These are phyloP conservation scores for Phrynocephalus guinanensis DNA, from an alignment of 2,797 vertebrate genomes.

Conservation along the genomic window DNA sequence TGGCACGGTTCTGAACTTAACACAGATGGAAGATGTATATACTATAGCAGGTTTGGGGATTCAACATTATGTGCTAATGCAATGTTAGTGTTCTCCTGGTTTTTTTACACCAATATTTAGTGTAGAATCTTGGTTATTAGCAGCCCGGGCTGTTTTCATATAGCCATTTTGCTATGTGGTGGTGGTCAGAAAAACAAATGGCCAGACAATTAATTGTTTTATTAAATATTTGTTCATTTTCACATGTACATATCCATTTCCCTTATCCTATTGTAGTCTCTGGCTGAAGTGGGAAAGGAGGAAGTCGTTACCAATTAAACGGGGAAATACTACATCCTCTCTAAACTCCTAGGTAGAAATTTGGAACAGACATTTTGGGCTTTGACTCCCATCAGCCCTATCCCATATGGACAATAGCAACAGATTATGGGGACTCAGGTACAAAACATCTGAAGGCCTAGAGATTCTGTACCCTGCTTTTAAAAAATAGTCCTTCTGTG, in stretches of 20 bases:
- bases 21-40: conserved; percentile 39
- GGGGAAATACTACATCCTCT: background rate
- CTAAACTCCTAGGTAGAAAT: background rate
- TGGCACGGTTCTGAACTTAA: conserved; percentile 48
- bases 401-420: too few relatives aligned
- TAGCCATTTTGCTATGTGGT: background rate
- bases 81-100: conserved; percentile 31
- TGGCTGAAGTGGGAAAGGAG: background rate
- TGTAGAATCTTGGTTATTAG: conserved; percentile 28
- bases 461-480: background rate
- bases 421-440: background rate
- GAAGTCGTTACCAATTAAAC: background rate
- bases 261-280: background rate
- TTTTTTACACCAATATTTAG: conserved; percentile 9
- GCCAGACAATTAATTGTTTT: background rate
- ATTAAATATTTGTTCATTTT: background rate
- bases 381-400: background rate
- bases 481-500: background rate
- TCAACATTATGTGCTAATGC: background rate
- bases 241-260: background rate
- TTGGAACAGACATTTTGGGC: background rate
- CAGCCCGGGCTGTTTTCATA: background rate
- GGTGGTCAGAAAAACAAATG: too few relatives aligned
- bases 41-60: conserved; percentile 13
- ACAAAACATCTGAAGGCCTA: background rate